These are phyloP conservation scores for Zonitis immaculata DNA, from an alignment of 2,888 invertebrate genomes.

Conservation along the genomic window DNA sequence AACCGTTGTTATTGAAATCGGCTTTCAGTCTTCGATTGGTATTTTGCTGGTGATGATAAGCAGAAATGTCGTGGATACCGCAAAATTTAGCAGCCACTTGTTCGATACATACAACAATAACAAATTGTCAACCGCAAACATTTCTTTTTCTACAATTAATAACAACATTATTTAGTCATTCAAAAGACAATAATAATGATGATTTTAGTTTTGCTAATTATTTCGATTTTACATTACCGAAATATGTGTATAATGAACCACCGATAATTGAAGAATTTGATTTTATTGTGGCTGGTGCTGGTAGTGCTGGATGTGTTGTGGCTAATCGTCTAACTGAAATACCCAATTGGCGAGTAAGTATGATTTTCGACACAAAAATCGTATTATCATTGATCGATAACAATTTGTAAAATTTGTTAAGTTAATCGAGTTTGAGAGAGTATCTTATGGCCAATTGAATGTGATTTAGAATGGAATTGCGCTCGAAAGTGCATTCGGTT, in stretches of 20 bases:
- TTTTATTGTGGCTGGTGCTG: slow-evolving; percentile 63
- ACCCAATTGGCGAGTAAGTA: slow-evolving; percentile 56
- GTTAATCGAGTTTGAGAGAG: no score
- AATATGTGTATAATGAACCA: neutral
- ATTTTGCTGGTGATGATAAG: neutral
- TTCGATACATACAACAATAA: slow-evolving; percentile 51
- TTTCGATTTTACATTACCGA: slow-evolving; percentile 15
- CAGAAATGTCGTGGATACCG: slow-evolving; percentile 52
- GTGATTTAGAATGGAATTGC: no score
- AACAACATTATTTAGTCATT: slow-evolving; percentile 55
- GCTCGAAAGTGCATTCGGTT: no score
- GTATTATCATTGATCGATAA: no score
- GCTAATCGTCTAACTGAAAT: slow-evolving; percentile 62
- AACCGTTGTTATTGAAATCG: neutral
- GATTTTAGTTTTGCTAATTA: slow-evolving; percentile 8
- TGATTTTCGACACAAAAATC: no score
- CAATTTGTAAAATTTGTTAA: no score
- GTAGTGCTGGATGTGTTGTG: slow-evolving; percentile 64
- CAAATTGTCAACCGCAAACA: slow-evolving; percentile 57
- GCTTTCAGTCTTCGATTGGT: slow-evolving; percentile 9
- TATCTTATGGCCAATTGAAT: no score
- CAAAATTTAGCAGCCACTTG: slow-evolving; percentile 56
- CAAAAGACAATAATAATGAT: slow-evolving; percentile 34
- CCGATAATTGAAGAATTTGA: slow-evolving; percentile 50
- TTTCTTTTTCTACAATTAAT: slow-evolving; percentile 58